A percentile compares a stretch with the other conserved stretches of the same genome.
phyloP scores from a whole-genome alignment of 37 sponge, comb jelly and placozoan genomes.

The Beroe ovata region DNA sequence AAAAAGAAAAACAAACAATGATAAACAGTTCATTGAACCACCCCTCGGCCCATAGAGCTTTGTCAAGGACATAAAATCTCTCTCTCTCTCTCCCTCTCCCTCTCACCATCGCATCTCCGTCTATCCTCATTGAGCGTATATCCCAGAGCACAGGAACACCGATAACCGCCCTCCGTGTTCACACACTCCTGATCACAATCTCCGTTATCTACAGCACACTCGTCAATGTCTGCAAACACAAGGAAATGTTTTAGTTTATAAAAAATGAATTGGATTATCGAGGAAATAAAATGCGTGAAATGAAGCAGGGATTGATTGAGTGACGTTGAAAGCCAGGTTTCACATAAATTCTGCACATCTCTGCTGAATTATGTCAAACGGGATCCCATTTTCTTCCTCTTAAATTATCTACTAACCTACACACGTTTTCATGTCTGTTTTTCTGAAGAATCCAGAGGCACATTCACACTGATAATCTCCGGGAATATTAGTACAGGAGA shows the following conservation, averaged over 20 bases:
- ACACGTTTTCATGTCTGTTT: constrained; percentile 30
- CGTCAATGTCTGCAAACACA: constrained; percentile 22
- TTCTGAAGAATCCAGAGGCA: constrained; percentile 20
- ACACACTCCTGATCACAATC: constrained; percentile 47
- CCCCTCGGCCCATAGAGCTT: too few species aligned
- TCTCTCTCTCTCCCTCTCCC: too few species aligned
- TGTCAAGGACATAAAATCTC: too few species aligned
- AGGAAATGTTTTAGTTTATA: neutral
- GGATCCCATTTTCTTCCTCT: neutral
- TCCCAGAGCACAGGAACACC: constrained; percentile 3
- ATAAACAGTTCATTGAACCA: too few species aligned
- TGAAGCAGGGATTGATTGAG: too few species aligned
- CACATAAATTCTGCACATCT: too few species aligned
- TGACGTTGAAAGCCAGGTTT: too few species aligned
- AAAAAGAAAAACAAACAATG: too few species aligned
- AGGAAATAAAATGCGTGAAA: too few species aligned
- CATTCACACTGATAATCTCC: constrained; percentile 58
- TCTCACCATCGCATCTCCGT: constrained; percentile 11
- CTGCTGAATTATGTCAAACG: too few species aligned
- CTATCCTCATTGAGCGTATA: constrained; percentile 15
- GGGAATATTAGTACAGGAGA: constrained; percentile 23
- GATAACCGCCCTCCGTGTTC: neutral
- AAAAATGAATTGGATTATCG: too few species aligned
- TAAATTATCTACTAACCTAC: neutral
- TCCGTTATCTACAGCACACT: constrained; percentile 29